A percentile compares a stretch with the other conserved stretches of the same genome.
Conservation (phyloP, 1,140 invertebrate species). For the Cyclargus thomasi region DNA sequence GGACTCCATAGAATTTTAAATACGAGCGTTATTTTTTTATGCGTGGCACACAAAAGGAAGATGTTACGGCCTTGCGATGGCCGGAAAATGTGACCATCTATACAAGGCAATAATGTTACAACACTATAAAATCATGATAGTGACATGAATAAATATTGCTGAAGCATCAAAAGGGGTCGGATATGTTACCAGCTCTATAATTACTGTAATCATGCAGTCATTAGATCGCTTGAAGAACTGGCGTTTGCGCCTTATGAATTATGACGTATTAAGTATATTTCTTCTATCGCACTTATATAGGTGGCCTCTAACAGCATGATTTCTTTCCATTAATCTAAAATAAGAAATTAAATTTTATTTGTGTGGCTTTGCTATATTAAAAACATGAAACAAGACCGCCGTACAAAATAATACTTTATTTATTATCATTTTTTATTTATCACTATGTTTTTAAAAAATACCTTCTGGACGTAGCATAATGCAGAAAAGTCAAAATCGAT, state of each 20-base stretch:
- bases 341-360: too few relatives aligned
- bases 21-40: conserved; percentile 17
- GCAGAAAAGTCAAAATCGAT: too few relatives aligned
- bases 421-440: too few relatives aligned
- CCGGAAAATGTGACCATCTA: conserved; percentile 18
- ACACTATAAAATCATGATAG: not conserved
- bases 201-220: not conserved
- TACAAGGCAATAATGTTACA: conserved; percentile 16
- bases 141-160: conserved; percentile 11
- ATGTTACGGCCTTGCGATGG: conserved; percentile 12
- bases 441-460: too few relatives aligned
- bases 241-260: not conserved
- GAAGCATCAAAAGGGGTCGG: not conserved
- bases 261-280: too few relatives aligned
- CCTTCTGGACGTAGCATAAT: too few relatives aligned
- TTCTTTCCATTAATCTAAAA: too few relatives aligned
- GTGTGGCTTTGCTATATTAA: too few relatives aligned
- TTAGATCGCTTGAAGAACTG: not conserved
- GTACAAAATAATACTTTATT: too few relatives aligned
- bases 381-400: too few relatives aligned
- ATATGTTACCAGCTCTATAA: not conserved
- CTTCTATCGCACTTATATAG: too few relatives aligned
- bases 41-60: conserved; percentile 20
- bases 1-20: conserved; percentile 12
- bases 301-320: too few relatives aligned